Evolutionary conservation across 2,113 vertebrate genomes (phyloP).

Genomic region (Picathartes gymnocephalus): DNA sequence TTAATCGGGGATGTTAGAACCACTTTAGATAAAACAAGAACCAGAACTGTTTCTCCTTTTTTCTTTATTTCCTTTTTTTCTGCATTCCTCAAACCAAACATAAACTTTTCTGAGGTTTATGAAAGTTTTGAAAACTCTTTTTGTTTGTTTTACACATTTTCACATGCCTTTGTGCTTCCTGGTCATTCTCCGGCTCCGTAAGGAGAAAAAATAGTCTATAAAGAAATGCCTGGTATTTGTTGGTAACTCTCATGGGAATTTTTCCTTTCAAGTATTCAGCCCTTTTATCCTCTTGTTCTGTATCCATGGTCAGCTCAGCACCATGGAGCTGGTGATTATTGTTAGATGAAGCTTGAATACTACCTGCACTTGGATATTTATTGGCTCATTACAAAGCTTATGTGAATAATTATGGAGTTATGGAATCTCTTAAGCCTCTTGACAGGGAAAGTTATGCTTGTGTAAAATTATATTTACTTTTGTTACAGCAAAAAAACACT

Average conservation of each 20-base stretch:
- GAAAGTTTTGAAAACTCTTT: neutral
- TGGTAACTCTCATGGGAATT: neutral
- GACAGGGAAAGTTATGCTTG: neutral
- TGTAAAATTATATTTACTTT: neutral
- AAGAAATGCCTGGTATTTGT: conserved; percentile 39
- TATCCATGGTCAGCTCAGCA: neutral
- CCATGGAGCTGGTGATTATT: neutral
- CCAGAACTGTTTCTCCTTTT: neutral
- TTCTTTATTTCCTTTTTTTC: neutral
- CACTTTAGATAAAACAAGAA: neutral
- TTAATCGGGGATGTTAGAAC: neutral
- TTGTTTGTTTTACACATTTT: conserved; percentile 27
- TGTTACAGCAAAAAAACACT: neutral
- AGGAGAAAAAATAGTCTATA: neutral
- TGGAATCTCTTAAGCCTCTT: neutral
- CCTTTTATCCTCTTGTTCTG: neutral
- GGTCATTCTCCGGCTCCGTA: neutral
- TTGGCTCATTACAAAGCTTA: neutral
- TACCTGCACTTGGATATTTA: neutral
- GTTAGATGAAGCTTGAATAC: neutral
- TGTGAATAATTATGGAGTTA: neutral
- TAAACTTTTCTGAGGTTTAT: conserved; percentile 14
- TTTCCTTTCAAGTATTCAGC: neutral
- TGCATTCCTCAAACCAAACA: neutral
- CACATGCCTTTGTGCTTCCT: neutral